A percentile compares a stretch with the other conserved stretches of the same genome.
These are phyloP conservation scores for Avahi laniger DNA, from an alignment of 2,797 vertebrate genomes.

Conservation along the genomic window DNA sequence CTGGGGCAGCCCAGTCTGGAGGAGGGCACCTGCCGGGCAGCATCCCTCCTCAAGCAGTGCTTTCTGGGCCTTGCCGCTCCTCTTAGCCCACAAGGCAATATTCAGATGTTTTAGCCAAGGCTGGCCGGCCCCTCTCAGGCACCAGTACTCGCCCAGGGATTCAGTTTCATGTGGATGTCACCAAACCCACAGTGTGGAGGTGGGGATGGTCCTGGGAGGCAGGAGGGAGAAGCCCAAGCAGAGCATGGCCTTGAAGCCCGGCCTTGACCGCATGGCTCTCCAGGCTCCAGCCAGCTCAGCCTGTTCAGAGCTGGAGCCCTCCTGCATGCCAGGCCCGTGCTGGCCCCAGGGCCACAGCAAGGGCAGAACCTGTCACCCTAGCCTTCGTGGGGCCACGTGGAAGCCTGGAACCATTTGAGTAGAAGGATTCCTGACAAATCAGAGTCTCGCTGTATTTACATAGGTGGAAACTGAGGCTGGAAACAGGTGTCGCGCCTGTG, in stretches of 20 bases:
- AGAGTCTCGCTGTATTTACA: not conserved
- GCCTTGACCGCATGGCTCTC: fast-evolving
- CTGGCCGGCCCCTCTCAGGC: not conserved
- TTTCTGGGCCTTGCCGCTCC: not conserved
- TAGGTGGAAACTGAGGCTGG: not conserved
- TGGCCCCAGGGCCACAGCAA: not conserved
- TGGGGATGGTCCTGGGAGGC: not conserved
- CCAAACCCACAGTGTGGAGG: fast-evolving
- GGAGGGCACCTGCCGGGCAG: not conserved
- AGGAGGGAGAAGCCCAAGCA: not conserved
- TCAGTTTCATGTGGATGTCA: not conserved
- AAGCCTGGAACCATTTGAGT: not conserved
- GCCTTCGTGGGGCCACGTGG: not conserved
- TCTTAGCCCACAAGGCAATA: not conserved
- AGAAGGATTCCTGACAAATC: not conserved
- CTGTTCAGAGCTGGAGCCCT: not conserved
- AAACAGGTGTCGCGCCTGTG: fast-evolving
- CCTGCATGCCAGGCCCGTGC: not conserved
- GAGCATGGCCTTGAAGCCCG: not conserved
- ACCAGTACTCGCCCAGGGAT: not conserved
- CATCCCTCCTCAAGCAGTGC: not conserved
- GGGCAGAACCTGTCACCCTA: not conserved
- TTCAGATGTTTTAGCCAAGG: not conserved
- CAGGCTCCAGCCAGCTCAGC: not conserved
- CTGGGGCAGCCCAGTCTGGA: not conserved